Evolutionary conservation across 2,888 invertebrate species (phyloP), one percentile per base, ranked within the genome.

Genomic region (Notocelia uddmanniana): DNA sequence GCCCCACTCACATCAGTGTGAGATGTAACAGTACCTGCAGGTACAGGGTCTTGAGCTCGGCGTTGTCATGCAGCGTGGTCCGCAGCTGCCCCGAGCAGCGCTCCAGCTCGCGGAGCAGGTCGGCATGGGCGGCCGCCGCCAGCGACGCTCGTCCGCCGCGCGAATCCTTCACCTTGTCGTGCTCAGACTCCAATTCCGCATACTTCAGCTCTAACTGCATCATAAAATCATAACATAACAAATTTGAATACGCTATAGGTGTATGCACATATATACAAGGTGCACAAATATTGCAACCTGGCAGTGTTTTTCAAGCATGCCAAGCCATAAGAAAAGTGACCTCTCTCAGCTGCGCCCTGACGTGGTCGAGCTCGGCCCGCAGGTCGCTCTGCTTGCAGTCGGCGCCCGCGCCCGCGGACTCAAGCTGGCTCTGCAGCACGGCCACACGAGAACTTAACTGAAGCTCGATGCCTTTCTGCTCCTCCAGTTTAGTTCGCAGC

Each of bases 11-110:
- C 31, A 31, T 0, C 21, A 55, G 6, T 34, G 48, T 52, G 58
- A 18, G 79, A 50, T 79, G 78, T 8, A n/a, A 15, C 8, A 26
- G 18, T 76, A 95, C 89, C 85, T 95, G 94, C n/a, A 94, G 80
- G 78, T 95, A 94, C 8, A 94, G 79, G 31, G 85, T 91, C 77
- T 94, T 94, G 0, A 95, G 81, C 59, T 94, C 91, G 0, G 91
- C 89, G 10, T 94, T 89, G 68, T 92, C 93, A 45, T 87, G 88
- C 3, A 91, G 83, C 50, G 94, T 93, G 69, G 95, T 94, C 62
- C 94, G 94, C 0, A 95, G 84, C 52, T 94, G 88, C 10, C 88
- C 87, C 75, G 94, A 94, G 68, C 92, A 92, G 0, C 92, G 89
- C 76, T 95, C 95, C 69, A 95, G 79, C 57, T 95, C 95, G 0